Evolutionary conservation across 2,113 vertebrate genomes (phyloP).

Genomic region (Mesitornis unicolor): DNA sequence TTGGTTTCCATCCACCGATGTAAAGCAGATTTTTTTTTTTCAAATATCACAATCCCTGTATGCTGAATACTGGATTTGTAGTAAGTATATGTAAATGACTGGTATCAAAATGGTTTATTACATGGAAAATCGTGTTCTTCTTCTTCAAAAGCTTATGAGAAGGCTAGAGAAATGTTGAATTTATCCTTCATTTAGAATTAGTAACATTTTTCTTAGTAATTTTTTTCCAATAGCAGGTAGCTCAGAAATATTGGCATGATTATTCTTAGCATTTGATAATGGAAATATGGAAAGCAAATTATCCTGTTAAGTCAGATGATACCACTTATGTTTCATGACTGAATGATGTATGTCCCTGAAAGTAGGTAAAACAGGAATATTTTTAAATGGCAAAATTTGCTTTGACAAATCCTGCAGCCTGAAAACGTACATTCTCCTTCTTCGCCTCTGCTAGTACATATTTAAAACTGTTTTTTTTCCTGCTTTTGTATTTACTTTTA

Average conservation of each 20-base stretch:
- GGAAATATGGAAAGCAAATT: background rate
- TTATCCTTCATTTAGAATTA: background rate
- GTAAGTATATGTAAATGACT: background rate
- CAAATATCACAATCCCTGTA: background rate
- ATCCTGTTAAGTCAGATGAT: background rate
- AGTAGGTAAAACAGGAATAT: background rate
- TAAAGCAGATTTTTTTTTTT: background rate
- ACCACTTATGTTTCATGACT: background rate
- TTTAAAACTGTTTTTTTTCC: background rate
- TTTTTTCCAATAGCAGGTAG: background rate
- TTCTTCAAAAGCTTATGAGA: background rate
- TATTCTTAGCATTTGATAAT: background rate
- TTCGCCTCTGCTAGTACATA: background rate
- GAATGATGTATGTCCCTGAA: background rate
- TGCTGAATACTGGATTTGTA: background rate
- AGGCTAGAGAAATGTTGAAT: background rate
- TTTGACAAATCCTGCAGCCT: background rate
- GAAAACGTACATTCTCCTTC: background rate
- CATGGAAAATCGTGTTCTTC: background rate
- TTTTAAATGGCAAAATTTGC: background rate
- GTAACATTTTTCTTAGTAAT: background rate
- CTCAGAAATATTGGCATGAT: background rate
- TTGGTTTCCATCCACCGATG: background rate
- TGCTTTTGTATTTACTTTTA: background rate
- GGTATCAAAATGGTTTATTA: background rate